A percentile compares a stretch with the other conserved stretches of the same genome.
These are phyloP conservation scores for Xyrichtys novacula DNA, from an alignment of 2,797 vertebrate species.

Conservation along the genomic window DNA sequence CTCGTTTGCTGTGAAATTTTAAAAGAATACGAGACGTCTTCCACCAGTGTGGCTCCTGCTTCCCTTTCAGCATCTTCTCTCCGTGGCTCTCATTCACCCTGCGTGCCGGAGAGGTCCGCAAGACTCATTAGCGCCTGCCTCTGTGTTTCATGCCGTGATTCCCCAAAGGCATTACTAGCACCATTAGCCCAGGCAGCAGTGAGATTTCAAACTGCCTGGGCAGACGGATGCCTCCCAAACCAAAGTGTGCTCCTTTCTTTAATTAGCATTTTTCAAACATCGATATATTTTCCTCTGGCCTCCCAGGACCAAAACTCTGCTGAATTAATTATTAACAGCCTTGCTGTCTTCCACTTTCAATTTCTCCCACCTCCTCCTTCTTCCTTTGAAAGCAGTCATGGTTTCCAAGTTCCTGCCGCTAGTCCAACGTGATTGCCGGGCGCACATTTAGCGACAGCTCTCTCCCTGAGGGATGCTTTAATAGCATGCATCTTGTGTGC, in stretches of 20 bases:
- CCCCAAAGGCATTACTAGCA: constrained; percentile 85
- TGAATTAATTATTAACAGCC: constrained; percentile 79
- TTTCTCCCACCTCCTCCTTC: constrained; percentile 50
- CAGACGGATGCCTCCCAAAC: constrained; percentile 79
- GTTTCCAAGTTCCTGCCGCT: constrained; percentile 62
- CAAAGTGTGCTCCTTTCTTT: constrained; percentile 77
- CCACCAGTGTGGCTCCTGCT: constrained; percentile 53
- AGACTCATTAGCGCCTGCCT: constrained; percentile 90
- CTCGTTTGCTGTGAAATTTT: constrained; percentile 58
- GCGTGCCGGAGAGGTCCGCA: constrained; percentile 75
- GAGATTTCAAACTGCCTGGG: constrained; percentile 87
- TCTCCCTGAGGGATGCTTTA: constrained; percentile 58
- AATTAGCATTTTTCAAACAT: constrained; percentile 84
- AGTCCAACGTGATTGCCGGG: constrained; percentile 41
- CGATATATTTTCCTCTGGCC: constrained; percentile 80
- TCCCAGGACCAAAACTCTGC: constrained; percentile 76
- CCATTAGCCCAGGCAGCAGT: constrained; percentile 84
- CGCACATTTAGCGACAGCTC: constrained; percentile 44
- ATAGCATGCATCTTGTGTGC: constrained; percentile 57
- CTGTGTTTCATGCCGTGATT: constrained; percentile 83
- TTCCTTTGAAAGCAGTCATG: constrained; percentile 59
- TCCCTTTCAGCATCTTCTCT: constrained; percentile 54
- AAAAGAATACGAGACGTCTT: constrained; percentile 52
- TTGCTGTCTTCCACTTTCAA: constrained; percentile 72
- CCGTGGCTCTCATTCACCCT: constrained; percentile 62